Conservation (phyloP, 2,797 vertebrate species). For the Hypotaenidia philippensis region DNA sequence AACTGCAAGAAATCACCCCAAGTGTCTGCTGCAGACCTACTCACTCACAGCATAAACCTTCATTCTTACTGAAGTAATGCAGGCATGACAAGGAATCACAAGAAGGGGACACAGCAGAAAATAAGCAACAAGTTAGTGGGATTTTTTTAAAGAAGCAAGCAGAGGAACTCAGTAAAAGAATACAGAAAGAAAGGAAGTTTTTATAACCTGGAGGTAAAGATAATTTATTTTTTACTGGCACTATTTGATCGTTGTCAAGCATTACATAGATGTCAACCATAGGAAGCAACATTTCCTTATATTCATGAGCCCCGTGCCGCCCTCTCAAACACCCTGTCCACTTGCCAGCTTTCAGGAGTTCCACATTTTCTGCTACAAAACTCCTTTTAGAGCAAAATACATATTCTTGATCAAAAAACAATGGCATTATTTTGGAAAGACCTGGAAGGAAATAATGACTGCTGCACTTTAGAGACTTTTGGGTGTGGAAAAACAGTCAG, state of each 20-base stretch:
- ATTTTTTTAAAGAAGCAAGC: not conserved
- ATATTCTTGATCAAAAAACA: not conserved
- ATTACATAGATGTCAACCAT: not conserved
- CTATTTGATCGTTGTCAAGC: not conserved
- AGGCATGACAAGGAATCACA: not conserved
- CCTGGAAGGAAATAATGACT: not conserved
- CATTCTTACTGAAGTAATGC: not conserved
- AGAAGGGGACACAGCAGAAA: not conserved
- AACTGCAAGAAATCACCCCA: not conserved
- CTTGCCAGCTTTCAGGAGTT: not conserved
- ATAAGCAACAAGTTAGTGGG: not conserved
- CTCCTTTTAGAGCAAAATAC: not conserved
- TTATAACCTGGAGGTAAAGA: not conserved
- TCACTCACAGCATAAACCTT: not conserved
- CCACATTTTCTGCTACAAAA: not conserved
- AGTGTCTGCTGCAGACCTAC: not conserved
- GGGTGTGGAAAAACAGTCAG: not conserved
- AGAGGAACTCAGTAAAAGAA: not conserved
- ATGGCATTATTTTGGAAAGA: not conserved
- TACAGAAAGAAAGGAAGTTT: not conserved
- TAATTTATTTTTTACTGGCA: not conserved
- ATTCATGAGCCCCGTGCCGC: not conserved
- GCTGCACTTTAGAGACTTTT: not conserved
- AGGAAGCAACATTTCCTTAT: not conserved
- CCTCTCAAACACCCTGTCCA: not conserved